Base-by-base conservation (phyloP, 2,113 vertebrate species). In the Stercorarius parasiticus region DNA sequence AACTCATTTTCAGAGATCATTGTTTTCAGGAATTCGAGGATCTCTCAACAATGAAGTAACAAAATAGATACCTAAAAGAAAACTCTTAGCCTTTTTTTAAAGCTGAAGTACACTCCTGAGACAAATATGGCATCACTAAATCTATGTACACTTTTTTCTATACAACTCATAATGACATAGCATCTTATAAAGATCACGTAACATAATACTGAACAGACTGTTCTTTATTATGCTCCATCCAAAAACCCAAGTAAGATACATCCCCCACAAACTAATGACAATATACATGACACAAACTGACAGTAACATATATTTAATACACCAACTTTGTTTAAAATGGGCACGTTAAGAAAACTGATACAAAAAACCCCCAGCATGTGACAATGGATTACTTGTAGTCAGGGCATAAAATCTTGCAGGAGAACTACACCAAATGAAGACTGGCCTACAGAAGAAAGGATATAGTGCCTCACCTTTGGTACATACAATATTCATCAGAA, bases 401-500 rank as follows among this genome's bases (percentile, higher is more conserved):
- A 38, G 3, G 3, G 27, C 10, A 72, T 3, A 42, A 50, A 64
- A 56, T 13, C 6, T 34, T 27, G 29, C n/a, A 71, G 19, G 18
- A 77, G 27, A 89, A 43, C 8, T 11, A 29, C 21, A 9, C 1
- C 10, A 86, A 53, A 66, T 15, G 20, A 80, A 38, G 17, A 58
- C 19, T 47, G 20, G 15, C 30, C 15, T n/a, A 47, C 4, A 26
- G 32, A 74, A 66, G 5, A 42, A 40, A 7, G 9, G 5, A 82
- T 9, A 43, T 0, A 58, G 21, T 45, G 40, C 32, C 56, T 56
- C 23, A 47, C 25, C 21, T 71, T 47, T 32, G 4, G 14, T 22
- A 61, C 6, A 20, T 4, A 40, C 0, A 1, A 49, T 23, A 67
- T 6, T 34, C 8, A 34, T 27, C 6, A 58, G 8, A 80, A 83